Evolutionary conservation across 2,797 vertebrate species (phyloP), one percentile per base, ranked within the genome.

Genomic region (Valencia hispanica): DNA sequence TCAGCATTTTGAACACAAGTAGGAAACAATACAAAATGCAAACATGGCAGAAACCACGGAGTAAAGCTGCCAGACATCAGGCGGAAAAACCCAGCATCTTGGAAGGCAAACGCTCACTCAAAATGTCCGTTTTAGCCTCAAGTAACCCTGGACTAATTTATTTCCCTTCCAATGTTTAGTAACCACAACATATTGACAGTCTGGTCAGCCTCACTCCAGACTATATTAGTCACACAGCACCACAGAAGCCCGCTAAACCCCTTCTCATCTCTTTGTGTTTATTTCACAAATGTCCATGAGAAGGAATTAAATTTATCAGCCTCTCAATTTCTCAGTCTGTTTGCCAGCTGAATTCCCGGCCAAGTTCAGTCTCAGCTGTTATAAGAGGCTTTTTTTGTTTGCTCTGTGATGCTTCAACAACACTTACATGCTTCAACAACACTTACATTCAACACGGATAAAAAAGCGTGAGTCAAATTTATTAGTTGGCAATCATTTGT

Each of bases 151-250:
- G 36, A 80, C 84, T 81, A 84, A 88, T 84, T 86, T 3, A 72
- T 83, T 80, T 86, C 80, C 84, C 65, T 79, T 83, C 75, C 76
- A 80, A 77, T 81, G 84, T 90, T 86, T 81, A 72, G 84, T 88
- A 90, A 90, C 84, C 82, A 78, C 90, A 91, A 84, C 88, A 90
- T 92, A 91, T 87, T 89, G 83, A 88, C 88, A 84, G 88, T 89
- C 88, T 90, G 85, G 79, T 89, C 87, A 65, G 39, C 88, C 84
- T 87, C 84, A 83, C 84, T 89, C 75, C 86, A 87, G 90, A 87
- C 90, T 85, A 48, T 83, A 88, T 93, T 91, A 91, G 91, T 93
- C 93, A 93, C 84, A 86, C 70, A 80, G 81, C 73, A 82, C 81
- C 73, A 82, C 81, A 89, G 70, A 78, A 86, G 79, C 80, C 74